phyloP scores from a whole-genome alignment of 2,113 vertebrate species.

The Myodes glareolus region DNA sequence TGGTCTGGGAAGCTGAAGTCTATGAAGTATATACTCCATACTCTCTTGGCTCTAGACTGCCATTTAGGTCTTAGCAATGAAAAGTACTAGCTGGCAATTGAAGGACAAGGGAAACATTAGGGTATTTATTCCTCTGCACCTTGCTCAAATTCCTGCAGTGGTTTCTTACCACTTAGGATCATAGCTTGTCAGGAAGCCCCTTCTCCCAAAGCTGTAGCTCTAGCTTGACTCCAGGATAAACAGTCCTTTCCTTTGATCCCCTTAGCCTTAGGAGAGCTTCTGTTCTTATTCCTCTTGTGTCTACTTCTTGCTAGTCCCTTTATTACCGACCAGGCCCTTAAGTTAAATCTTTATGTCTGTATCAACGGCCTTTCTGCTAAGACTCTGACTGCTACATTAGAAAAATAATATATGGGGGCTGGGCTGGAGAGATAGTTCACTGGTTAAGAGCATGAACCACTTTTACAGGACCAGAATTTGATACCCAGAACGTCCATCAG shows the following conservation, averaged over 20 bases:
- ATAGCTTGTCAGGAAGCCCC: background rate
- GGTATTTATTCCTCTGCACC: background rate
- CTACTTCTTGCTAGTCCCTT: background rate
- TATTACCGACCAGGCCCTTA: background rate
- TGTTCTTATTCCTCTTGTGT: background rate
- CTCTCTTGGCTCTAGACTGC: background rate
- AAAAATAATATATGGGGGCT: background rate
- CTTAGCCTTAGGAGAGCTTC: background rate
- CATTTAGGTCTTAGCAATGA: background rate
- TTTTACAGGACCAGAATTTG: too few species aligned
- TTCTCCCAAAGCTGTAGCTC: background rate
- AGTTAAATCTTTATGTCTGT: slow-evolving; percentile 15
- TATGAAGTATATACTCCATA: background rate
- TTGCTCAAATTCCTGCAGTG: background rate
- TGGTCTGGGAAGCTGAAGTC: slow-evolving; percentile 30
- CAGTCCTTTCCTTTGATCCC: background rate
- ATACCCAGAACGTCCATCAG: too few species aligned
- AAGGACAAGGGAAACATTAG: background rate
- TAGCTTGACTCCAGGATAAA: background rate
- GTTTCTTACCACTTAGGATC: background rate
- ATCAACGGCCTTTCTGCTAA: background rate
- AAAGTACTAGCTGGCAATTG: background rate
- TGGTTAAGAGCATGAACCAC: too few species aligned
- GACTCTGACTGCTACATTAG: background rate
- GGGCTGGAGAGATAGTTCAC: too few species aligned